Evolutionary conservation across 2,888 invertebrate species (phyloP).

Genomic region (Melanchra persicariae): DNA sequence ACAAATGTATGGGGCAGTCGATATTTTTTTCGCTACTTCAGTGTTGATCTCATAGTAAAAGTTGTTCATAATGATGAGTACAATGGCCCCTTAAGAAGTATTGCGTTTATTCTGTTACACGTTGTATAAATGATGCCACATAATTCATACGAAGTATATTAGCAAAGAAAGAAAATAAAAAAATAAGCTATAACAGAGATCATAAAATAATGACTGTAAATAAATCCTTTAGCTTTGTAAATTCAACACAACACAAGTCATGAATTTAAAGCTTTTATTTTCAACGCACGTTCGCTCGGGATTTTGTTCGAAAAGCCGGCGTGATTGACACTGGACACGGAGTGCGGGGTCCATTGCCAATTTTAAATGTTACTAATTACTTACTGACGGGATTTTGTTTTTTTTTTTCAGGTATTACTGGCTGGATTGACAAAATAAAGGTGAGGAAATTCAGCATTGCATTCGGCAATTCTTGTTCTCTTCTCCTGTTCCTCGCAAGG

Average conservation of each 20-base stretch:
- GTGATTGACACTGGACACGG: slow-evolving; percentile 31
- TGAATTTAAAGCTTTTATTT: slow-evolving; percentile 8
- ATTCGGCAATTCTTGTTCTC: slow-evolving; percentile 66
- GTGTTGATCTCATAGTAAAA: no score
- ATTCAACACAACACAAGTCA: background rate
- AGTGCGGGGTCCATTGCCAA: background rate
- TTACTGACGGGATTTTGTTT: background rate
- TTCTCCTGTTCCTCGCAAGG: slow-evolving; percentile 75
- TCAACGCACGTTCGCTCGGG: slow-evolving; percentile 13
- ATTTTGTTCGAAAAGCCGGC: slow-evolving; percentile 21
- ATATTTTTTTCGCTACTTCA: no score
- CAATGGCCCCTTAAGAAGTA: no score
- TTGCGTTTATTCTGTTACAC: no score
- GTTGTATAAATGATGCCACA: no score
- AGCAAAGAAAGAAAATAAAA: no score
- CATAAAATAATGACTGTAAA: background rate
- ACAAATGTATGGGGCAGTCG: no score
- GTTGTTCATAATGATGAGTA: no score
- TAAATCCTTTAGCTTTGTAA: background rate
- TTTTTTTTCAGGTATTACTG: slow-evolving; percentile 15
- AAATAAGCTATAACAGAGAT: background rate
- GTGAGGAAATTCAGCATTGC: slow-evolving; percentile 61
- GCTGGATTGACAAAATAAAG: slow-evolving; percentile 2
- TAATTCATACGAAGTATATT: no score
- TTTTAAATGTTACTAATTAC: slow-evolving; percentile 12